Percentiles rank a stretch among this genome's conserved stretches.
These are phyloP conservation scores for Alethe castanea DNA, from an alignment of 2,113 vertebrate genomes.

Conservation along the genomic window DNA sequence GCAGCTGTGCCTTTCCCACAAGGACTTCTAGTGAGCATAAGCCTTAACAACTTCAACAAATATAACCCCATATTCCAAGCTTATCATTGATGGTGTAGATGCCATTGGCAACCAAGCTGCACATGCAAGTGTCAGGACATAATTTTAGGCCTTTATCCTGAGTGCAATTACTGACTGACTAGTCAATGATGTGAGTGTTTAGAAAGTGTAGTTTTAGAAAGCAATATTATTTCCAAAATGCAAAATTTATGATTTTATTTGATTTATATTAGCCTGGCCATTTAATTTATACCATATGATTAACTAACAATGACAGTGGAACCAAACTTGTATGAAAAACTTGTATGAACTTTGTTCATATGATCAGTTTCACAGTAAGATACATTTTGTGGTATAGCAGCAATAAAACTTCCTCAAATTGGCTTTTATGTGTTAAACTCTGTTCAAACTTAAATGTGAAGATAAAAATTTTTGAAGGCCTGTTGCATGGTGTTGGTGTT, in stretches of 20 bases:
- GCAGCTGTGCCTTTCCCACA: no score
- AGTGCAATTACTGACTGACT: not conserved
- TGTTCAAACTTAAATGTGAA: not conserved
- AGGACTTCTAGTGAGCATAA: no score
- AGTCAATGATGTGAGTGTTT: rapidly evolving
- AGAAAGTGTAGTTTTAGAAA: not conserved
- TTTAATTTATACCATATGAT: not conserved
- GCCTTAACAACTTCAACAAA: no score
- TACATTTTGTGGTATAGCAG: not conserved
- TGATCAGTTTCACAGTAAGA: not conserved
- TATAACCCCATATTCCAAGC: no score
- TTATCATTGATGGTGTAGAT: not conserved
- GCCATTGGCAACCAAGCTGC: not conserved
- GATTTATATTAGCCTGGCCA: not conserved
- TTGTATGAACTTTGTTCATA: not conserved
- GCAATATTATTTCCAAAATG: not conserved
- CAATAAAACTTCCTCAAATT: not conserved
- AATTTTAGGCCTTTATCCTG: not conserved
- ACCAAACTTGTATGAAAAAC: rapidly evolving
- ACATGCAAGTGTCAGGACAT: not conserved
- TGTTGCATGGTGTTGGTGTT: not conserved
- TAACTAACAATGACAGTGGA: not conserved
- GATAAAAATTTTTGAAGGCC: not conserved
- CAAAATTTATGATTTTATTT: not conserved
- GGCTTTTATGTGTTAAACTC: not conserved